Evolutionary conservation across 2,888 invertebrate genomes (phyloP).

Genomic region (Dolomedes plantarius): DNA sequence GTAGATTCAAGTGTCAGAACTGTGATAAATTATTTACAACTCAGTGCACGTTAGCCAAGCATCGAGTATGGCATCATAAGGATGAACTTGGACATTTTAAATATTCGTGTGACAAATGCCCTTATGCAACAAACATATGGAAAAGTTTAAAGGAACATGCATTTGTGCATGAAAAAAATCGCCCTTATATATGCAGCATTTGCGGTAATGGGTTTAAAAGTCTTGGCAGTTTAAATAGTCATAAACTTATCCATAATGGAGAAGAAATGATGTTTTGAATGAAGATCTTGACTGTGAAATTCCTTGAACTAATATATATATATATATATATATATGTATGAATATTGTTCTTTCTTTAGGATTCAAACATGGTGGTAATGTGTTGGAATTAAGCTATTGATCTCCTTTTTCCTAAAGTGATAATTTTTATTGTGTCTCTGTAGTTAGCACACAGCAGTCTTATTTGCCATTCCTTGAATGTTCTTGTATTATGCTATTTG

Average conservation of each 20-base stretch:
- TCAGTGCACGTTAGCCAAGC: conserved; percentile 22
- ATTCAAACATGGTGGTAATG: too few species aligned
- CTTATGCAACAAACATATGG: conserved; percentile 36
- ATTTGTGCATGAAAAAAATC: conserved; percentile 29
- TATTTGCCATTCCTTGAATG: too few species aligned
- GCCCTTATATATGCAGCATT: conserved; percentile 1
- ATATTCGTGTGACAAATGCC: conserved; percentile 33
- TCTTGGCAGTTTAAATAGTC: conserved; percentile 31
- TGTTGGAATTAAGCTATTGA: too few species aligned
- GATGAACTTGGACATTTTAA: conserved; percentile 13
- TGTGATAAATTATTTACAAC: conserved; percentile 37
- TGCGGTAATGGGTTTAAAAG: conserved; percentile 49
- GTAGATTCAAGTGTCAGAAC: conserved; percentile 9
- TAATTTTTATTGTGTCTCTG: too few species aligned
- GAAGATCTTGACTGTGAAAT: too few species aligned
- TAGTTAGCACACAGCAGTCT: too few species aligned
- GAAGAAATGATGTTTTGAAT: conserved; percentile 8
- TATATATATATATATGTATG: too few species aligned
- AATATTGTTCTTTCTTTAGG: too few species aligned
- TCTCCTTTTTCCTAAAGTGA: too few species aligned
- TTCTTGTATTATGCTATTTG: too few species aligned
- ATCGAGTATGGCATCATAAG: conserved; percentile 58
- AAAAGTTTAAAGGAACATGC: conserved; percentile 26
- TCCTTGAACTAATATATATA: too few species aligned
- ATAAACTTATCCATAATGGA: conserved; percentile 38